Evolutionary conservation across 2,888 invertebrate species (phyloP).

Genomic region (Orthonychiurus folsomi): DNA sequence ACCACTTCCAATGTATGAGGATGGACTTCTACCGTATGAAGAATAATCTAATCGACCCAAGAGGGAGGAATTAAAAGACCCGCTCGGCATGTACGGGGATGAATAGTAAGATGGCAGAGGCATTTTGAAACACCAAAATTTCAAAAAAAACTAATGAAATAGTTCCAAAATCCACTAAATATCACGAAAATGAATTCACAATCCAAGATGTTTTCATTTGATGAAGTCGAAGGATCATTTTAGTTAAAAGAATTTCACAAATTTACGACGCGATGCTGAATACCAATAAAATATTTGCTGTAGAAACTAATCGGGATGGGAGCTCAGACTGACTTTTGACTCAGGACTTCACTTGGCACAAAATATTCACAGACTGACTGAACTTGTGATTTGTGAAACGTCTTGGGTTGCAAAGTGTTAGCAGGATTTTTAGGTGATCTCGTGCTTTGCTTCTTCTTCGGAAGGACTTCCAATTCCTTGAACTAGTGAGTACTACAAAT

Average conservation of each 20-base stretch:
- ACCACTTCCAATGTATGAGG: neutral
- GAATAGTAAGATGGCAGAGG: constrained; percentile 2
- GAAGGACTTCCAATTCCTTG: neutral
- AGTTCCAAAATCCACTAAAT: neutral
- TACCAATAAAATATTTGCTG: no score
- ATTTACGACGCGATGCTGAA: no score
- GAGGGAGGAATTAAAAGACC: constrained; percentile 15
- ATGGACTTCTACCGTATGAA: constrained; percentile 5
- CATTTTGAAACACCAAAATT: constrained; percentile 3
- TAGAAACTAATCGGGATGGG: no score
- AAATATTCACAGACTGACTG: neutral
- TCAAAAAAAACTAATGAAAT: neutral
- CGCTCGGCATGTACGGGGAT: constrained; percentile 14
- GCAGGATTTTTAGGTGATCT: neutral
- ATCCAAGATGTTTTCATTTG: neutral
- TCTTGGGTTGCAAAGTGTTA: no score
- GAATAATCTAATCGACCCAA: constrained; percentile 18
- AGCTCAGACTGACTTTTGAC: no score
- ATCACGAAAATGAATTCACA: neutral
- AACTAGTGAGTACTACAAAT: no score
- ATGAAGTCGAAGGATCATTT: neutral
- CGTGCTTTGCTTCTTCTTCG: neutral
- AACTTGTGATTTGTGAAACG: no score
- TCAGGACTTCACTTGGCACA: neutral
- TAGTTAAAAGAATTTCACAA: no score